Evolutionary conservation across 2,888 invertebrate genomes (phyloP), one percentile per base, ranked within the genome.

Genomic region (Meteorus cinctellus): DNA sequence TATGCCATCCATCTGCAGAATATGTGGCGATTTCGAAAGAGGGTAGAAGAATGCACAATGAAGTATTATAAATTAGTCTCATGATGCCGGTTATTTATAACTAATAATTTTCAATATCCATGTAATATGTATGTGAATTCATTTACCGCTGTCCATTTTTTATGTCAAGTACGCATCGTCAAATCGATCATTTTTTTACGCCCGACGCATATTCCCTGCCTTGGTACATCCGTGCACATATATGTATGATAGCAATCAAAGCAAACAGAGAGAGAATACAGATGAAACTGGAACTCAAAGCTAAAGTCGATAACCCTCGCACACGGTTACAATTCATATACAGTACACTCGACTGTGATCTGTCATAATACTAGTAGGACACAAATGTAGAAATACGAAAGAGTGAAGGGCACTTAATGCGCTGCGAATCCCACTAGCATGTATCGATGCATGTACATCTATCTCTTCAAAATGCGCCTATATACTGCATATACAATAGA

Each of bases 401-500:
- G 48, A n/a, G n/a, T 3, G 16, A 16, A n/a, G 48, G 48, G n/a
- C 16, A n/a, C 16, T 48, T 14, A 48, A 3, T 48, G 2, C n/a
- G 48, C 16, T 16, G n/a, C 48, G 5, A 48, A 48, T 48, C 48
- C 5, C n/a, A 2, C 48, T 48, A 16, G 16, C 48, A 16, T 2
- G 2, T n/a, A 5, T 3, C 48, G 48, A 41, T 41, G 41, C 41
- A 41, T 41, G 41, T 41, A 41, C 41, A 41, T 12, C 12, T 41
- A 41, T 12, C 41, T 12, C 34, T 27, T 62, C 29, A 16, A 31
- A 4, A 16, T 62, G 60, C 48, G 31, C 24, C 55, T 63, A 24
- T 66, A 70, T 66, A 55, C 27, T 16, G 55, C 29, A 71, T 36
- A 65, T 55, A 66, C 36, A 71, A 65, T 55, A 27, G 70, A 34